Percentiles rank a stretch among this genome's conserved stretches.
phyloP scores from a whole-genome alignment of 2,797 vertebrate genomes.

The Platalea minor region DNA sequence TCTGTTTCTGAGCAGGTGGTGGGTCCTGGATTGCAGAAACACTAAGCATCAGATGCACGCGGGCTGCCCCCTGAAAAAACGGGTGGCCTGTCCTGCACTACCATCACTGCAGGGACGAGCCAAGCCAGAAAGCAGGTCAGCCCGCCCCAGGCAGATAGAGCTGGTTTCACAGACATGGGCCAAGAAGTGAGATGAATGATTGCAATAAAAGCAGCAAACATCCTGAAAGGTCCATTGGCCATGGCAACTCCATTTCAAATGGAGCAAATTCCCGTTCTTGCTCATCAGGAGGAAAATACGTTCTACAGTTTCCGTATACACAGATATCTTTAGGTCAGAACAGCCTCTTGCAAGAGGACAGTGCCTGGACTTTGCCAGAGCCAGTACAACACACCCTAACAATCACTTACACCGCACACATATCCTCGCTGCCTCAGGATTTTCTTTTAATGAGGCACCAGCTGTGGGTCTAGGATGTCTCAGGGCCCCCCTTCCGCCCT shows the following conservation, averaged over 20 bases:
- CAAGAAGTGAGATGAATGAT: background rate
- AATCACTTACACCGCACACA: background rate
- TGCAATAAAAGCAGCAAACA: background rate
- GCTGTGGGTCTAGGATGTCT: accelerated
- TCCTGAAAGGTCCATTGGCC: background rate
- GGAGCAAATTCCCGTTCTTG: background rate
- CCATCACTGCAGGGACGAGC: background rate
- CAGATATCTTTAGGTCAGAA: background rate
- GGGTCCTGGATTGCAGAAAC: background rate
- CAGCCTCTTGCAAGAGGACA: background rate
- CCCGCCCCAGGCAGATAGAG: background rate
- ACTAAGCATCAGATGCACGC: background rate
- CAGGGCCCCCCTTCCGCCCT: background rate
- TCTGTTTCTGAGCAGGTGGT: background rate
- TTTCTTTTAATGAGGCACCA: background rate
- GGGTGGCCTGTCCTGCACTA: background rate
- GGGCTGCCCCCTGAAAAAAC: background rate
- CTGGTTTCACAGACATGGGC: background rate
- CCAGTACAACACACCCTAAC: background rate
- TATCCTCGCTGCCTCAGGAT: background rate
- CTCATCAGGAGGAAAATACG: background rate
- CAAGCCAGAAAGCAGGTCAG: background rate
- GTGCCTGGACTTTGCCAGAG: background rate
- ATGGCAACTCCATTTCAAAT: background rate
- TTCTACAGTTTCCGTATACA: background rate